Conservation (phyloP, 2,888 invertebrate species). For the Drosophila acutilabella region DNA sequence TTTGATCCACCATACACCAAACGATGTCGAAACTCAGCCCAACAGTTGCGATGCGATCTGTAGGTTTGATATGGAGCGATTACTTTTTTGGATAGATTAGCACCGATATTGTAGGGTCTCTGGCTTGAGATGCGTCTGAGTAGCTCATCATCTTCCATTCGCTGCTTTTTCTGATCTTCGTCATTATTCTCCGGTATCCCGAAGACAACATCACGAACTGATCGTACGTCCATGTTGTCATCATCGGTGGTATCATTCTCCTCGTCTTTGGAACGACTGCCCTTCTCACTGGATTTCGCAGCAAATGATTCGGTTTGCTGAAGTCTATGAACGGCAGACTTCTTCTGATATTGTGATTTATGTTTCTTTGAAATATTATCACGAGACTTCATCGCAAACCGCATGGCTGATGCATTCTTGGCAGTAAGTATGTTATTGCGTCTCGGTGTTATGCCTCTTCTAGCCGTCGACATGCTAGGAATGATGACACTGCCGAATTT, state of each 20-base stretch:
- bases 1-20: slow-evolving; percentile 55
- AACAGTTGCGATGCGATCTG: slow-evolving; percentile 50
- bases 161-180: slow-evolving; percentile 35
- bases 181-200: slow-evolving; percentile 37
- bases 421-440: slow-evolving; percentile 31
- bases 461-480: neutral
- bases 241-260: neutral
- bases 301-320: neutral
- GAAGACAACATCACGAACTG: slow-evolving; percentile 43
- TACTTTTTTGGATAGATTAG: slow-evolving; percentile 42
- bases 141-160: slow-evolving; percentile 34
- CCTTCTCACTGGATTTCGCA: neutral
- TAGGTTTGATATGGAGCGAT: slow-evolving; percentile 61
- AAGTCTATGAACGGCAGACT: neutral
- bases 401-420: slow-evolving; percentile 10
- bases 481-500: neutral
- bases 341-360: neutral
- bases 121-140: slow-evolving; percentile 24
- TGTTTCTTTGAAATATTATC: neutral
- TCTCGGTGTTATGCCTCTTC: neutral
- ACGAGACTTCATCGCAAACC: neutral
- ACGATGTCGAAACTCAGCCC: slow-evolving; percentile 66
- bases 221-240: neutral
- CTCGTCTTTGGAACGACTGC: neutral
- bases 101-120: neutral